Evolutionary conservation across 1,140 invertebrate genomes (phyloP).

Genomic region (Pissodes strobi): DNA sequence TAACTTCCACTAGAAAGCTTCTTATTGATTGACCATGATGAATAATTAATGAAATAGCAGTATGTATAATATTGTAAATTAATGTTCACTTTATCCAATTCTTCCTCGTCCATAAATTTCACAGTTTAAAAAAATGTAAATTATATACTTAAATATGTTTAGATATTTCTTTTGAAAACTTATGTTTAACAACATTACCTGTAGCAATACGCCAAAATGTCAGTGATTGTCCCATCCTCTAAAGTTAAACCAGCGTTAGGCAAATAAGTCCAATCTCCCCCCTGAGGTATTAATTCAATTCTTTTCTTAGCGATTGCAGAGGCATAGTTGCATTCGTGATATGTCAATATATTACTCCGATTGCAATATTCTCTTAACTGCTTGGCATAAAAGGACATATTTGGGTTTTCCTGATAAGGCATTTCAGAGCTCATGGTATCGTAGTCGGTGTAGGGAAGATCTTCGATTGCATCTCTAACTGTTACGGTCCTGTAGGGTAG

Average conservation of each 20-base stretch:
- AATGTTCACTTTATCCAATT: no score
- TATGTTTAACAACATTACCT: no score
- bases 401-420: conserved; percentile 59
- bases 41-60: no score
- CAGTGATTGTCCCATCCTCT: conserved; percentile 68
- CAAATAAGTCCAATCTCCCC: conserved; percentile 85
- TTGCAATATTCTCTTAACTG: conserved; percentile 43
- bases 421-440: conserved; percentile 16
- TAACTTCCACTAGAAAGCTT: no score
- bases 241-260: conserved; percentile 76
- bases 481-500: conserved; percentile 46
- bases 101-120: no score
- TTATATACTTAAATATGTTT: no score
- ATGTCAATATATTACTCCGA: conserved; percentile 51
- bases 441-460: conserved; percentile 63
- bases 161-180: no score
- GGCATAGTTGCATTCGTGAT: conserved; percentile 88
- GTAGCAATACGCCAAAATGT: conserved; percentile 62
- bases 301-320: conserved; percentile 75
- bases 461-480: conserved; percentile 82
- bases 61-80: no score
- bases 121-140: no score
- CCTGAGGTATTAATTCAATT: conserved; percentile 70
- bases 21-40: no score
- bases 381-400: conserved; percentile 75